A percentile compares a stretch with the other conserved stretches of the same genome.
Evolutionary conservation across 2,888 invertebrate species (phyloP).

Genomic region (Pterostichus madidus): DNA sequence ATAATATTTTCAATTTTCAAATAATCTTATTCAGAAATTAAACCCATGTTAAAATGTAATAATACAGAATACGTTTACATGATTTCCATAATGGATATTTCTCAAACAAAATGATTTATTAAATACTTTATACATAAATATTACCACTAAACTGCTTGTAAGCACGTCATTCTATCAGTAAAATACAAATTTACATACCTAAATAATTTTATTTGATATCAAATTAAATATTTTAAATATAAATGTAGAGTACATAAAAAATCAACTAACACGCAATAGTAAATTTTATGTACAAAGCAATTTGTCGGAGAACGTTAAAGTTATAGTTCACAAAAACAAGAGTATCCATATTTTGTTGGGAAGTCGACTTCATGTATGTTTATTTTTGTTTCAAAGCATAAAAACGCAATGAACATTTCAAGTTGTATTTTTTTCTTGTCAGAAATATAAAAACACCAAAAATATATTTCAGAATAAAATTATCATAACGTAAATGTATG

Average conservation of each 20-base stretch:
- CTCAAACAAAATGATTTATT: constrained; percentile 13
- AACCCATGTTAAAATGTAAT: not conserved
- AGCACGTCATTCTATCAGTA: constrained; percentile 26
- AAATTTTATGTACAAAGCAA: constrained; percentile 24
- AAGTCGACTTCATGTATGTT: constrained; percentile 12
- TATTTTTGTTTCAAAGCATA: constrained; percentile 24
- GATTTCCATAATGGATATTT: constrained; percentile 16
- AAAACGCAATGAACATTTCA: constrained; percentile 42
- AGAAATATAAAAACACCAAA: constrained; percentile 45
- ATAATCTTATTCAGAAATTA: no score
- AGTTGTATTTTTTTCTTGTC: constrained; percentile 42
- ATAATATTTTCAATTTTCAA: no score
- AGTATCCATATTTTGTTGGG: constrained; percentile 8
- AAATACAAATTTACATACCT: constrained; percentile 51
- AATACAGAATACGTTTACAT: not conserved
- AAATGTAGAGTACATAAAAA: not conserved
- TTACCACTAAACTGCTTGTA: not conserved
- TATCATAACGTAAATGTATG: constrained; percentile 33
- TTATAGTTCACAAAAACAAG: not conserved
- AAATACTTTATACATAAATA: constrained; percentile 20
- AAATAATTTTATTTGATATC: constrained; percentile 46
- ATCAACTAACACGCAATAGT: constrained; percentile 14
- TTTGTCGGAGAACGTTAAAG: constrained; percentile 19
- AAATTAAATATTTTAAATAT: constrained; percentile 20
- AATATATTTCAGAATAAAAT: constrained; percentile 41